Conservation (phyloP, 2,797 vertebrate species). For the Galagoides demidoff region DNA sequence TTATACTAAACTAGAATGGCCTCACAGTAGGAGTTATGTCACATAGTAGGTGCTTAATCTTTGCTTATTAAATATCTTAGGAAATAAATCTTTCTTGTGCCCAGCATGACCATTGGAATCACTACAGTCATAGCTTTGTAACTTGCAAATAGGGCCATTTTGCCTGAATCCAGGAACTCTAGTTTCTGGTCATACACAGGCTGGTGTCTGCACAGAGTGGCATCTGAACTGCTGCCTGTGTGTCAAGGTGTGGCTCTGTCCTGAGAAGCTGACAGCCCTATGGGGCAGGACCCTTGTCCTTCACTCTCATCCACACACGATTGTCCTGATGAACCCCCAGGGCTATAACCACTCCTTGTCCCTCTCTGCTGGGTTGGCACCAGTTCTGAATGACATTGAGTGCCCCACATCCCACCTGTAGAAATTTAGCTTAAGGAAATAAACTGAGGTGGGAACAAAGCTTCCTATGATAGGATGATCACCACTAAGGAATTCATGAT, state of each 20-base stretch:
- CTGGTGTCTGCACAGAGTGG: rapidly evolving
- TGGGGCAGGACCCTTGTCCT: background rate
- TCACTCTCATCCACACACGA: background rate
- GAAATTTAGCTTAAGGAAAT: background rate
- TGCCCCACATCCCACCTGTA: background rate
- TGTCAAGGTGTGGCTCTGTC: background rate
- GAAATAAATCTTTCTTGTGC: background rate
- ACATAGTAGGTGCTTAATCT: background rate
- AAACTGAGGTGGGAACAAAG: background rate
- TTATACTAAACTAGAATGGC: background rate
- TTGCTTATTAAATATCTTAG: background rate
- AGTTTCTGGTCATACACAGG: background rate
- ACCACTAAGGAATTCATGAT: background rate
- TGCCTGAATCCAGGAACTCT: background rate
- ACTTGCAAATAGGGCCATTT: background rate
- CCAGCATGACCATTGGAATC: background rate
- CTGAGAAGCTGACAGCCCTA: background rate
- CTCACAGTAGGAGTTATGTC: background rate
- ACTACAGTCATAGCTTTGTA: background rate
- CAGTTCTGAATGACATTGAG: background rate
- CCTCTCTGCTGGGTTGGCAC: background rate
- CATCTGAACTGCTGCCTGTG: background rate
- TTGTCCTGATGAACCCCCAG: background rate
- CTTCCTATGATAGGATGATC: background rate
- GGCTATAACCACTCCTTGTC: background rate